Percentiles rank a stretch among this genome's conserved stretches.
Conservation (phyloP, 2,888 invertebrate genomes). For the Saturnia japonica region DNA sequence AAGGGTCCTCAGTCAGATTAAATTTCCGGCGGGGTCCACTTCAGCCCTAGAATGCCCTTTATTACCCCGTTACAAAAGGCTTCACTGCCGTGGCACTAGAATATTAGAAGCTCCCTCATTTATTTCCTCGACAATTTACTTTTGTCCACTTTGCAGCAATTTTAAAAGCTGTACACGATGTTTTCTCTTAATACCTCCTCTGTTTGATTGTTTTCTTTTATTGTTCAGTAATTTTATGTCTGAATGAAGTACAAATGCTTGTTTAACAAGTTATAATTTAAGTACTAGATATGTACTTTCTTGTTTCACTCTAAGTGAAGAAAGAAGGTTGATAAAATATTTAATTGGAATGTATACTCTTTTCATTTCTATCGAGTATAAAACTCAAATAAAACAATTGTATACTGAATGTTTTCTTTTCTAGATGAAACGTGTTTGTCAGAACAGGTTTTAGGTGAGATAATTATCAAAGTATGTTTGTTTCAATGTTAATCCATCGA, state of each 20-base stretch:
- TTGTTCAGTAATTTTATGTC: constrained; percentile 19
- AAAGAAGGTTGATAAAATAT: background rate
- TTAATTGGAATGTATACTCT: background rate
- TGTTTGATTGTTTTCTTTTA: constrained; percentile 23
- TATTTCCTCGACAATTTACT: constrained; percentile 56
- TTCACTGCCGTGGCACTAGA: constrained; percentile 59
- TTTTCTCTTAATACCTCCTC: constrained; percentile 22
- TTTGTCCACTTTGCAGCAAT: constrained; percentile 44
- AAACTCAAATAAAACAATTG: background rate
- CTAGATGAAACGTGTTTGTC: too few species aligned
- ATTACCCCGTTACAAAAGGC: constrained; percentile 75
- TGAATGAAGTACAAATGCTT: constrained; percentile 16
- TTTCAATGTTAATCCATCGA: too few species aligned
- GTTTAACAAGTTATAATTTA: constrained; percentile 16
- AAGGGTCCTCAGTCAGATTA: constrained; percentile 74
- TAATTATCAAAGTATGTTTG: too few species aligned
- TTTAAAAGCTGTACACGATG: constrained; percentile 35
- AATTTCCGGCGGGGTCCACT: constrained; percentile 78
- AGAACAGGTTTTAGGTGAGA: too few species aligned
- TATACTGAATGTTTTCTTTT: background rate
- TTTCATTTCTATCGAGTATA: background rate
- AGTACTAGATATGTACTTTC: background rate
- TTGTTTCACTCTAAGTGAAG: background rate
- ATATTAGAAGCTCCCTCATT: constrained; percentile 68
- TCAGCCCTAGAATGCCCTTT: constrained; percentile 73